Conservation (phyloP, 2,113 vertebrate genomes). For the Platycercus adscitus region DNA sequence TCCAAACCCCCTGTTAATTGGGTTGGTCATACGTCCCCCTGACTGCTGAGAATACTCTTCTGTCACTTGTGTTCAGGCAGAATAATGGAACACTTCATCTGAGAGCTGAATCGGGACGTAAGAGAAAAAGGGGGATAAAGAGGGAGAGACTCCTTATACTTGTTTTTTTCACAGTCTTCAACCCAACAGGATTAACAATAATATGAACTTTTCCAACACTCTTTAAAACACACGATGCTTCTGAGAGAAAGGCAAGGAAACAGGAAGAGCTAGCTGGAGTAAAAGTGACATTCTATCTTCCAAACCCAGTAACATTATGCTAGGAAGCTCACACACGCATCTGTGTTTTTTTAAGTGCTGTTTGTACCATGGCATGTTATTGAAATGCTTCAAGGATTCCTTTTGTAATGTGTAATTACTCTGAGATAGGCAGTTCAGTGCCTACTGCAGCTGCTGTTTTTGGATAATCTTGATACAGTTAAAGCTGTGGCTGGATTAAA, state of each 20-base stretch:
- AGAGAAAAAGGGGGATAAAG: background rate
- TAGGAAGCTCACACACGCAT: background rate
- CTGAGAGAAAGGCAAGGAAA: background rate
- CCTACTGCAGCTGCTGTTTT: conserved; percentile 24
- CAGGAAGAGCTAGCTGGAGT: background rate
- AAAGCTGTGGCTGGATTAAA: conserved; percentile 15
- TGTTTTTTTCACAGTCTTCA: background rate
- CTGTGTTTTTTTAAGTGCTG: background rate
- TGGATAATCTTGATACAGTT: conserved; percentile 5
- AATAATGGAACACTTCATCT: background rate
- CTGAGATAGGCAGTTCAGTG: background rate
- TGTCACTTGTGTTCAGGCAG: background rate
- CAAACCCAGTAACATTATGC: background rate
- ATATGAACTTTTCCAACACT: background rate
- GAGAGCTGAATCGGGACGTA: background rate
- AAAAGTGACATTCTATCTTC: background rate
- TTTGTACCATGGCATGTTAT: background rate
- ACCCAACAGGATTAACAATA: background rate
- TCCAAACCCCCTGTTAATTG: background rate
- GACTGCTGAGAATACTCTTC: background rate
- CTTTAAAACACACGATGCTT: background rate
- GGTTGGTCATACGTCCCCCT: background rate
- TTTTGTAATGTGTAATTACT: conserved; percentile 37
- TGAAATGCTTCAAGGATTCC: conserved; percentile 35
- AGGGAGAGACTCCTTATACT: background rate